Conservation (phyloP, 92 coral and sea anemone species). For the Porites lobata region DNA sequence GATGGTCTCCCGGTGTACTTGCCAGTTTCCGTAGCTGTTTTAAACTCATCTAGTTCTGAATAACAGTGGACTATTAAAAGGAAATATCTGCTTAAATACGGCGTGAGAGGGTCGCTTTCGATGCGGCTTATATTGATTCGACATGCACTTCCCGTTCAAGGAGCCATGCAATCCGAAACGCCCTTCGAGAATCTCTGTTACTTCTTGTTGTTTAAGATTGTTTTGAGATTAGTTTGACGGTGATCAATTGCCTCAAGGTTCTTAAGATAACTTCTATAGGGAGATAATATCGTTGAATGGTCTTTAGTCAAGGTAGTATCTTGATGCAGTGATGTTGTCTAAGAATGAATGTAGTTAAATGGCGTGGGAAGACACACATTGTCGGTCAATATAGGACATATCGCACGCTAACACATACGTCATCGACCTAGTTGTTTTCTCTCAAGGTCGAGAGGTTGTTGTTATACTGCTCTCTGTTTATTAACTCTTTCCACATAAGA, state of each 20-base stretch:
- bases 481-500: background rate
- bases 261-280: conserved; percentile 42
- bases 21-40: conserved; percentile 6
- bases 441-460: conserved; percentile 57
- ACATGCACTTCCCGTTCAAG: conserved; percentile 39
- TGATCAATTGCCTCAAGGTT: conserved; percentile 45
- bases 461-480: conserved; percentile 13
- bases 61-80: conserved; percentile 22
- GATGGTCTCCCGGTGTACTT: background rate
- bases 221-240: conserved; percentile 44
- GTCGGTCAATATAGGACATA: conserved; percentile 42
- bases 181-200: background rate
- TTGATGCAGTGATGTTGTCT: conserved; percentile 23
- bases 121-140: conserved; percentile 46
- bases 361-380: conserved; percentile 51
- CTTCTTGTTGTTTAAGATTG: conserved; percentile 44
- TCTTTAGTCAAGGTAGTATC: conserved; percentile 17
- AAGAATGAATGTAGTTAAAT: conserved; percentile 32
- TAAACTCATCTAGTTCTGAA: conserved; percentile 15
- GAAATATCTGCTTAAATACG: conserved; percentile 42
- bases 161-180: conserved; percentile 38
- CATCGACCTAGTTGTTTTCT: conserved; percentile 45
- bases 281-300: conserved; percentile 39
- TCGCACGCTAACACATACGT: conserved; percentile 53
- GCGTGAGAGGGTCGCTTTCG: conserved; percentile 33